Base-by-base conservation (phyloP, 1,140 invertebrate genomes). In the Saccostrea glomerata region DNA sequence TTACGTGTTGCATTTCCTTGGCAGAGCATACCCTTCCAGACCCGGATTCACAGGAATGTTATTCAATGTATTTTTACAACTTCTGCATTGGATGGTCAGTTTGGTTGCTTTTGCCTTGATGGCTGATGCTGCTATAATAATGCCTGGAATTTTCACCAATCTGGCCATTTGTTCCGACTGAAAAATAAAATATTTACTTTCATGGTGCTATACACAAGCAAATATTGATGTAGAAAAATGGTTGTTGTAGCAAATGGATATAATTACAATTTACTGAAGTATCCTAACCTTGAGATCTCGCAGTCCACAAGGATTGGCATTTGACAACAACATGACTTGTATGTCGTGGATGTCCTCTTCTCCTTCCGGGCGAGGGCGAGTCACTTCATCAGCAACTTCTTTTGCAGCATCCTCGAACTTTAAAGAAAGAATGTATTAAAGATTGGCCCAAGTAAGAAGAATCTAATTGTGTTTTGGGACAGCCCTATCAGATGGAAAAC, bases 301-400 rank as follows among this genome's bases (percentile, higher is more conserved):
- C 20, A 99, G 95, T 89, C 96, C 96, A 84, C 96, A 96, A 23
- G 98, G 96, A 96, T 98, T 97, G 3, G 97, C 97, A 95, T 97
- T 97, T 3, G 98, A 98, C 13, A 96, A 97, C 0, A 99, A 94
- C 91, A 98, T 96, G 23, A 99, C 97, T 96, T 99, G 99, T 93
- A 99, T 98, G 94, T 99, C 98, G 93, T 99, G 96, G 47, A 99
- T 96, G 92, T 97, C 96, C 93, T 99, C 98, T 93, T 99, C 98
- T 6, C 97, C 98, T 92, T 97, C 97, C 6, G 98, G 98, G 89
- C 98, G 90, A 0, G 98, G 98, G 25, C 92, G 89, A 47, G 98
- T 99, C 3, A 99, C 95, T 95, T 99, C 99, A 97, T 99, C 98
- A 2, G 98, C 99, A 77, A 99, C 97, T 95, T 99, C 98, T 95